Percentiles rank a stretch among this genome's conserved stretches.
These are phyloP conservation scores for Sitodiplosis mosellana DNA, from an alignment of 1,140 invertebrate genomes.

Conservation along the genomic window DNA sequence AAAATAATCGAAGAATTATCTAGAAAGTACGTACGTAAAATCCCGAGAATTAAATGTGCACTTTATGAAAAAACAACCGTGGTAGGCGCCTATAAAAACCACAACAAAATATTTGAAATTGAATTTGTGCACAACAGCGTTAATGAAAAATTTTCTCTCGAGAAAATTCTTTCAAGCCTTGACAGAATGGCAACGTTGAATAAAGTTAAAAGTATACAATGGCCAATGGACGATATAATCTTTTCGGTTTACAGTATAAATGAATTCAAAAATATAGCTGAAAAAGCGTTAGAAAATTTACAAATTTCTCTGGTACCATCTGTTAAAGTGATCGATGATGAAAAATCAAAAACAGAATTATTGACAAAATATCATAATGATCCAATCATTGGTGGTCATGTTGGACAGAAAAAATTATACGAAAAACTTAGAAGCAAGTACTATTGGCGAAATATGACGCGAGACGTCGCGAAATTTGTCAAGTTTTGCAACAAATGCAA, in stretches of 20 bases:
- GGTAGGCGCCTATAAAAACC: not conserved
- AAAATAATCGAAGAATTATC: not conserved
- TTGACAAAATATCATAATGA: not conserved
- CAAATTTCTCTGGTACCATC: not conserved
- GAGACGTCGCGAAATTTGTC: not conserved
- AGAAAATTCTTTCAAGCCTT: not conserved
- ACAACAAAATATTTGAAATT: not conserved
- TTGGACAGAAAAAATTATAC: not conserved
- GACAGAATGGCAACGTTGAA: not conserved
- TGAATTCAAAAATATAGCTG: not conserved
- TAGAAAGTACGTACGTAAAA: not conserved
- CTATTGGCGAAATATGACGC: not conserved
- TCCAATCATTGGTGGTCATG: not conserved
- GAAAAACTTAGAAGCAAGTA: not conserved
- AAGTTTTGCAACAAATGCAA: not conserved
- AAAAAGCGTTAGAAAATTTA: not conserved
- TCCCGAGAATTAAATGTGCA: not conserved
- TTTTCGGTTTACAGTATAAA: not conserved
- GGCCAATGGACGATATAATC: not conserved
- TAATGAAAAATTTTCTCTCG: not conserved
- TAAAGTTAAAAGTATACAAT: not conserved
- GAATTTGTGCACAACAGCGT: not conserved
- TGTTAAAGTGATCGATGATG: not conserved
- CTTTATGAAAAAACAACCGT: not conserved
- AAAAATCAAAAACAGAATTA: not conserved